Evolutionary conservation across 2,113 vertebrate genomes (phyloP).

Genomic region (Nibea albiflora): DNA sequence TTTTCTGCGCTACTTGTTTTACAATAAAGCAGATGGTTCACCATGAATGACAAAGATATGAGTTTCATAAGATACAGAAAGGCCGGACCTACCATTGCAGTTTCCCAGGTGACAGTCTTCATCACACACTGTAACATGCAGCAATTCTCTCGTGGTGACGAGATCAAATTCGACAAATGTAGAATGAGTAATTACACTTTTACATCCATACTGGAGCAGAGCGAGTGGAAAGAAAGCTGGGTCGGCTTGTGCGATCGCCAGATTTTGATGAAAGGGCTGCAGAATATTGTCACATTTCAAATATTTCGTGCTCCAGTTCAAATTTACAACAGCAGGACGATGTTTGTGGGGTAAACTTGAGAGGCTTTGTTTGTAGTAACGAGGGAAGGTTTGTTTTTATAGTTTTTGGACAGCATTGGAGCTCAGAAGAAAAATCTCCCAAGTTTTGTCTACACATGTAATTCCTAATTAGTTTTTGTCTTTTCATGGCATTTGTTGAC

Average conservation of each 20-base stretch:
- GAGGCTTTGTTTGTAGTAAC: not conserved
- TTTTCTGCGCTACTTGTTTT: conserved; percentile 36
- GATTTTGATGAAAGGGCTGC: not conserved
- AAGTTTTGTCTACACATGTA: not conserved
- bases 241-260: not conserved
- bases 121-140: conserved; percentile 17
- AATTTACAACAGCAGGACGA: not conserved
- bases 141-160: not conserved
- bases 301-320: too few species aligned
- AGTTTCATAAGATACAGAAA: conserved; percentile 33
- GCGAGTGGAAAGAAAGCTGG: not conserved
- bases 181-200: not conserved
- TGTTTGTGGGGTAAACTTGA: not conserved
- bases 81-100: not conserved
- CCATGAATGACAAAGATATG: not conserved
- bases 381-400: not conserved
- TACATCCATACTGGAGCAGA: not conserved
- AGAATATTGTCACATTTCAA: not conserved
- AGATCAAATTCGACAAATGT: conserved; percentile 12
- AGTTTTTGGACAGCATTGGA: not conserved
- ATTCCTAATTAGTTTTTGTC: not conserved
- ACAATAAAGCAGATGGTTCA: conserved; percentile 42
- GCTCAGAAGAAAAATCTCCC: not conserved
- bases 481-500: not conserved
- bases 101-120: conserved; percentile 22